Percentiles rank a stretch among this genome's conserved stretches.
Conservation (phyloP, 2,113 vertebrate species). For the Opisthocomus hoazin region DNA sequence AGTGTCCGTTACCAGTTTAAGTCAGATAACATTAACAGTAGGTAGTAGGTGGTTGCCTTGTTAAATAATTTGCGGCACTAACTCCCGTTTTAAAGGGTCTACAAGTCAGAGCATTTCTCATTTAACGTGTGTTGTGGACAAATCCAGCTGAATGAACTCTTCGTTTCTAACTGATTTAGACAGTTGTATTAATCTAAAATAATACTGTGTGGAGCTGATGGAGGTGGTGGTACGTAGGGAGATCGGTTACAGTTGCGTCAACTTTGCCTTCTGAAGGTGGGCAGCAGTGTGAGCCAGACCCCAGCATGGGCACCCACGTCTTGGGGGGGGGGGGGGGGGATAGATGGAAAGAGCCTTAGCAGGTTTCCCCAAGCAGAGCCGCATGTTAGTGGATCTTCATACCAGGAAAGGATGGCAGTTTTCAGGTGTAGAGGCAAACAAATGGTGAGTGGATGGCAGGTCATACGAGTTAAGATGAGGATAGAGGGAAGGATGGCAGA, state of each 20-base stretch:
- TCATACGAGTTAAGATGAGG: neutral
- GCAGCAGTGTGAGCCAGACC: neutral
- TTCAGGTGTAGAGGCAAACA: neutral
- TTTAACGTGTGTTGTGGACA: neutral
- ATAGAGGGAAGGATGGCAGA: neutral
- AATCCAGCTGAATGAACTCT: neutral
- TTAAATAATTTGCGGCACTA: neutral
- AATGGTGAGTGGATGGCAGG: neutral
- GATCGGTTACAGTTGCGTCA: neutral
- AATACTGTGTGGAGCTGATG: neutral
- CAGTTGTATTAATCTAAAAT: neutral
- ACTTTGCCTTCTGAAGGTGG: neutral
- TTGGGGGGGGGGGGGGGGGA: neutral
- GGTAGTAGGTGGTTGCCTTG: neutral
- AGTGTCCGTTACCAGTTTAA: neutral
- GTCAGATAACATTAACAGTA: neutral
- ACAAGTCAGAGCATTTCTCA: neutral
- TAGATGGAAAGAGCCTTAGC: neutral
- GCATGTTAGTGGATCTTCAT: neutral
- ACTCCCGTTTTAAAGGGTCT: neutral
- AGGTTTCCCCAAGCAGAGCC: neutral
- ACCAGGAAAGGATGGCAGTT: neutral
- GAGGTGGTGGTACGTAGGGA: neutral
- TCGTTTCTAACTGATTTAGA: neutral
- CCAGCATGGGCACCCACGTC: neutral